Percentiles rank a stretch among this genome's conserved stretches.
Evolutionary conservation across 1,140 invertebrate species (phyloP).

Genomic region (Sinonovacula constricta): DNA sequence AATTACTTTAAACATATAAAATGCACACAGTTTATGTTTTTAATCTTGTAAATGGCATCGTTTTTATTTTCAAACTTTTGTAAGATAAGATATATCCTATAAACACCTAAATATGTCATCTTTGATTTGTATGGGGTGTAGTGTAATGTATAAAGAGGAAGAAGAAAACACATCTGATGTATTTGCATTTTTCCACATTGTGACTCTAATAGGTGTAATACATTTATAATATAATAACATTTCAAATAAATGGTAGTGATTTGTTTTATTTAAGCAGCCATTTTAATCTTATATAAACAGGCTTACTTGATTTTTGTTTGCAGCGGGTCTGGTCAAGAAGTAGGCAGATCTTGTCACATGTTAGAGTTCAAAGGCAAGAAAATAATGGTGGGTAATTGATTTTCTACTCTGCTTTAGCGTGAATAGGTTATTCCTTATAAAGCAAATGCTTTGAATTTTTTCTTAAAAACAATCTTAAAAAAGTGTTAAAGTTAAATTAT

Average conservation of each 20-base stretch:
- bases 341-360: constrained; percentile 98
- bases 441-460: no score
- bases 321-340: constrained; percentile 98
- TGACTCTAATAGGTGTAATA: neutral
- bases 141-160: neutral
- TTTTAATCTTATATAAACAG: neutral
- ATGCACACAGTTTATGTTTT: no score
- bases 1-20: no score
- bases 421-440: no score
- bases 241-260: neutral
- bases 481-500: no score
- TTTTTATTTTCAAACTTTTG: no score
- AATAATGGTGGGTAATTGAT: constrained; percentile 94
- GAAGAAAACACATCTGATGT: neutral
- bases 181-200: neutral
- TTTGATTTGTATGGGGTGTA: no score
- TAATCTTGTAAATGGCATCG: no score
- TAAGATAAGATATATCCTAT: no score
- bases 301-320: constrained; percentile 37
- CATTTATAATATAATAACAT: neutral
- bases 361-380: constrained; percentile 99
- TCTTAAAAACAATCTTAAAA: no score
- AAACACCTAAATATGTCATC: no score
- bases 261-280: neutral
- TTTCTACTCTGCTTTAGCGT: no score